Evolutionary conservation across 92 coral and sea anemone genomes (phyloP).

Genomic region (Paragorgia papillata): DNA sequence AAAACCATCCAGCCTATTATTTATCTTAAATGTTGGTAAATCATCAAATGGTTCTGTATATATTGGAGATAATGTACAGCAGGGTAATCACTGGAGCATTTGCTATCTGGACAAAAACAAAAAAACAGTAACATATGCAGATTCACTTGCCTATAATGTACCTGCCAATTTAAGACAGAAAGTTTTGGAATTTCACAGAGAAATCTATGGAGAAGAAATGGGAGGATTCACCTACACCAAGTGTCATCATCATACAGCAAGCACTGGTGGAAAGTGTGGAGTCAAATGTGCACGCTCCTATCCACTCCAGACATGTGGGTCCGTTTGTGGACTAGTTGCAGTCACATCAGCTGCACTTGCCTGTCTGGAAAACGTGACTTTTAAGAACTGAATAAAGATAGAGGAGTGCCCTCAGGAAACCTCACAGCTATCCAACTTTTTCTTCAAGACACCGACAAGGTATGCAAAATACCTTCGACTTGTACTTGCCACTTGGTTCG

Average conservation of each 20-base stretch:
- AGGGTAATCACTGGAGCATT: constrained; percentile 50
- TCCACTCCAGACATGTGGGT: constrained; percentile 43
- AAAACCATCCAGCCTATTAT: constrained; percentile 39
- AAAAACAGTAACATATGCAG: constrained; percentile 41
- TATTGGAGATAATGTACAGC: constrained; percentile 19
- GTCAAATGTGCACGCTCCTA: constrained; percentile 21
- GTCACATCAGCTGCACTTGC: constrained; percentile 46
- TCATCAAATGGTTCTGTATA: constrained; percentile 31
- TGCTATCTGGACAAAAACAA: constrained; percentile 33
- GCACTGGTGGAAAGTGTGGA: constrained; percentile 28
- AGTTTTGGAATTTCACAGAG: constrained; percentile 28
- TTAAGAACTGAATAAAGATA: constrained; percentile 21
- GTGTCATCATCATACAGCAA: constrained; percentile 35
- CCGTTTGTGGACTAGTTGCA: constrained; percentile 46
- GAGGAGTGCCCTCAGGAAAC: not conserved
- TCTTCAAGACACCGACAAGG: constrained; percentile 50
- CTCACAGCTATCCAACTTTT: constrained; percentile 2
- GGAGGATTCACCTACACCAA: constrained; percentile 25
- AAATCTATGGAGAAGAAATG: constrained; percentile 47
- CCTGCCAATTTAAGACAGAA: constrained; percentile 35
- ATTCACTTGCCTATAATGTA: constrained; percentile 50
- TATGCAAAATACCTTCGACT: constrained; percentile 52
- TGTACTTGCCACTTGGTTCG: constrained; percentile 49
- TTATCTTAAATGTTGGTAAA: constrained; percentile 41
- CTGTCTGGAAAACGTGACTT: constrained; percentile 1